phyloP scores from a whole-genome alignment of 2,888 invertebrate genomes.

The Oasisia sp. region DNA sequence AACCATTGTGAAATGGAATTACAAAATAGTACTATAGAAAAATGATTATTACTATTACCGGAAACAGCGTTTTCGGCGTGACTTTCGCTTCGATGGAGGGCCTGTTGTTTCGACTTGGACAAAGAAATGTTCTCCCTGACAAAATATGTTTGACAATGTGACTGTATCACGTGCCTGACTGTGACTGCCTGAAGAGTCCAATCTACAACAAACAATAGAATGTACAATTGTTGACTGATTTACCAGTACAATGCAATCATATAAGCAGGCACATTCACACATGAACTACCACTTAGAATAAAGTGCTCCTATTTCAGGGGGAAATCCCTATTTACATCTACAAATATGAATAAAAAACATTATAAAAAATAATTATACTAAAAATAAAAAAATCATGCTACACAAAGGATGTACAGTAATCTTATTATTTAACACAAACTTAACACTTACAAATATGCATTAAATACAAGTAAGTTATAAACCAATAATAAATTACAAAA shows the following conservation, averaged over 20 bases:
- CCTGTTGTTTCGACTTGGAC: constrained; percentile 75
- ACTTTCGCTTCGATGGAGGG: constrained; percentile 64
- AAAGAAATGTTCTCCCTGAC: constrained; percentile 72
- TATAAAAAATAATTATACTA: no score
- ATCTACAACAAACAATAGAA: constrained; percentile 31
- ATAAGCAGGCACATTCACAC: not conserved
- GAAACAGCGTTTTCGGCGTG: constrained; percentile 37
- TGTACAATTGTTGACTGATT: not conserved
- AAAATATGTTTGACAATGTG: constrained; percentile 70
- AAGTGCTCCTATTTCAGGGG: not conserved
- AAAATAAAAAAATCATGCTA: no score
- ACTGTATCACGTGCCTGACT: constrained; percentile 67
- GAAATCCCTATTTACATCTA: no score
- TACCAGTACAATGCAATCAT: not conserved
- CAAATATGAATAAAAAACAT: no score
- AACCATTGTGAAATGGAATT: not conserved
- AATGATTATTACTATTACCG: not conserved
- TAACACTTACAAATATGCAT: no score
- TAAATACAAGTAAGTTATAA: no score
- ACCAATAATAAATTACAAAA: no score
- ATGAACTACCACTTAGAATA: not conserved
- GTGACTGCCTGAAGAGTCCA: constrained; percentile 41
- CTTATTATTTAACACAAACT: no score
- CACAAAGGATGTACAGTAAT: no score
- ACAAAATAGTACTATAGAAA: not conserved